Evolutionary conservation across 2,797 vertebrate genomes (phyloP).

Genomic region (Argyrosomus regius): DNA sequence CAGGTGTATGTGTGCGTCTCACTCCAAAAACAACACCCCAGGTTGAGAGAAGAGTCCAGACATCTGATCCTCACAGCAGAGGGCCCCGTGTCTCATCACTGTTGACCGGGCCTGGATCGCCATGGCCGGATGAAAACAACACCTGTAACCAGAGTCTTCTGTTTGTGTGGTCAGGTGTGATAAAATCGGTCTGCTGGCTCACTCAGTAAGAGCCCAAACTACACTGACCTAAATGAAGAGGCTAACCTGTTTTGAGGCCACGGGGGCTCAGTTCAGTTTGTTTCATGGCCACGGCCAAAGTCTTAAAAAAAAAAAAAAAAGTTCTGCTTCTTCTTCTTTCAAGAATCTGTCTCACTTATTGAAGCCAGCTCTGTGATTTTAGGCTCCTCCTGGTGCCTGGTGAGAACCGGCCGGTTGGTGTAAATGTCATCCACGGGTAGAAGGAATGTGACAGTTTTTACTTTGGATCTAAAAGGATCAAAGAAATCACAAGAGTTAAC

Average conservation of each 20-base stretch:
- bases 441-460: conserved; percentile 94
- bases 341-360: conserved; percentile 88
- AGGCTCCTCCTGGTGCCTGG: conserved; percentile 79
- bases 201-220: conserved; percentile 48
- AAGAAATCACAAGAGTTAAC: not conserved
- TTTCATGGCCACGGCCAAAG: conserved; percentile 9
- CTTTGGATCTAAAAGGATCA: conserved; percentile 87
- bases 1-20: conserved; percentile 59
- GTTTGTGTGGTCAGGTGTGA: conserved; percentile 80
- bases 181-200: conserved; percentile 69
- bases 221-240: conserved; percentile 62
- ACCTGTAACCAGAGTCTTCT: conserved; percentile 83
- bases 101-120: conserved; percentile 65
- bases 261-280: conserved; percentile 30
- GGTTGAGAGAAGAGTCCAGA: conserved; percentile 63
- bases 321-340: conserved; percentile 39
- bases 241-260: conserved; percentile 26
- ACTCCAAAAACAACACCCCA: conserved; percentile 59
- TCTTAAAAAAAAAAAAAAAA: conserved; percentile 10
- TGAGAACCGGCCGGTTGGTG: conserved; percentile 82
- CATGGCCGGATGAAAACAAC: conserved; percentile 77
- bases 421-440: conserved; percentile 89
- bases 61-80: conserved; percentile 74
- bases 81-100: conserved; percentile 56
- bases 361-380: conserved; percentile 80